These are phyloP conservation scores for Sinonovacula constricta DNA, from an alignment of 1,140 invertebrate species.

Conservation along the genomic window DNA sequence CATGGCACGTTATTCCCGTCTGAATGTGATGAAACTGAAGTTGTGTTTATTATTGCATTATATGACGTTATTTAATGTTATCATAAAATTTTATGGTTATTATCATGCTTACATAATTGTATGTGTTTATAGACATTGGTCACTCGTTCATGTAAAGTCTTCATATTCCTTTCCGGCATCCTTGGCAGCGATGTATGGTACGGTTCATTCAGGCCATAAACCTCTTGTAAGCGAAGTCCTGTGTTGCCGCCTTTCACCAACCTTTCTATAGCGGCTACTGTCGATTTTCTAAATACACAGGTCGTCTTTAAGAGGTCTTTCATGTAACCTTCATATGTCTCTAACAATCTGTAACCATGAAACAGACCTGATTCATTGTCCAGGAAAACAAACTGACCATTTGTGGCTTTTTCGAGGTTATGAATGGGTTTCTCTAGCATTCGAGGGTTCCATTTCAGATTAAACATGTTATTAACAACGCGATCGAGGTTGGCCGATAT, in stretches of 20 bases:
- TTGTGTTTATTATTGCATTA: too few relatives aligned
- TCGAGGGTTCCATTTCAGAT: constrained; percentile 92
- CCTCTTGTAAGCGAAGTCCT: constrained; percentile 49
- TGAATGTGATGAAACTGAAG: too few relatives aligned
- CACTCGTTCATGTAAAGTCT: constrained; percentile 57
- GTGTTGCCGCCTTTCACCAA: constrained; percentile 49
- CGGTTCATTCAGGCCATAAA: constrained; percentile 46
- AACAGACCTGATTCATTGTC: constrained; percentile 93
- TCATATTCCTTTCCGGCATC: constrained; percentile 52
- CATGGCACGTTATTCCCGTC: too few relatives aligned
- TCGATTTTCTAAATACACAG: constrained; percentile 79
- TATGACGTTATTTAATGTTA: background rate
- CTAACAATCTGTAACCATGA: constrained; percentile 90
- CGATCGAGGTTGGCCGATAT: constrained; percentile 92
- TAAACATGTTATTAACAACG: constrained; percentile 93
- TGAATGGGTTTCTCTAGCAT: constrained; percentile 94
- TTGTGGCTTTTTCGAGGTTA: constrained; percentile 85
- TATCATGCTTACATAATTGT: constrained; percentile 47
- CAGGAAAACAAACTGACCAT: constrained; percentile 87
- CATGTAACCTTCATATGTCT: constrained; percentile 92
- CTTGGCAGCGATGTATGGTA: constrained; percentile 51
- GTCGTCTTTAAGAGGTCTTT: constrained; percentile 86
- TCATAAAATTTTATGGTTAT: background rate
- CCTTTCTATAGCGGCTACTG: constrained; percentile 46
- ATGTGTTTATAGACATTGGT: constrained; percentile 59